Percentiles rank a stretch among this genome's conserved stretches.
phyloP scores from a whole-genome alignment of 2,113 vertebrate genomes.

The Corythaeola cristata region DNA sequence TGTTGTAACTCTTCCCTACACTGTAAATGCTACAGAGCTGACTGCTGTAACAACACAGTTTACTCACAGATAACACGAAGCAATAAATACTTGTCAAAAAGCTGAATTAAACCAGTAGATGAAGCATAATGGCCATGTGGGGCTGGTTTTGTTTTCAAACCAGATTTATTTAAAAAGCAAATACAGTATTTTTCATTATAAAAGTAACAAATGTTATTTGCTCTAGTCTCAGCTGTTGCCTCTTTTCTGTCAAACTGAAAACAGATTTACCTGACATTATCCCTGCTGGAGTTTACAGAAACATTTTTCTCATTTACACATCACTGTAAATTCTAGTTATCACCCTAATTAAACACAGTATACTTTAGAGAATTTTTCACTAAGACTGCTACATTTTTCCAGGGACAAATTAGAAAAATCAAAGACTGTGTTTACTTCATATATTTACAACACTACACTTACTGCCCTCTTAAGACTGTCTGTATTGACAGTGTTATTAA shows the following conservation, averaged over 20 bases:
- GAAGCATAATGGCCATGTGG: neutral
- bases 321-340: neutral
- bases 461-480: too few relatives aligned
- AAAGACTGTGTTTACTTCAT: neutral
- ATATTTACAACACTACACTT: rapidly evolving
- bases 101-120: neutral
- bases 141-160: neutral
- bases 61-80: neutral
- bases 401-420: neutral
- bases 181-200: neutral
- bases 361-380: neutral
- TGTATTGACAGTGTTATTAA: neutral
- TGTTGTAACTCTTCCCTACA: rapidly evolving
- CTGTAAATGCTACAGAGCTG: neutral
- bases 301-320: neutral
- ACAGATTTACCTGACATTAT: neutral
- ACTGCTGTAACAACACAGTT: rapidly evolving
- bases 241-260: neutral
- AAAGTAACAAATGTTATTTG: neutral
- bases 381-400: neutral
- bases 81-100: neutral
- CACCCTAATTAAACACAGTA: neutral
- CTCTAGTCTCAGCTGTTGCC: neutral
- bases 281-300: neutral
- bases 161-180: neutral